Evolutionary conservation across 2,113 vertebrate genomes (phyloP).

Genomic region (Sarotherodon lohbergeri): DNA sequence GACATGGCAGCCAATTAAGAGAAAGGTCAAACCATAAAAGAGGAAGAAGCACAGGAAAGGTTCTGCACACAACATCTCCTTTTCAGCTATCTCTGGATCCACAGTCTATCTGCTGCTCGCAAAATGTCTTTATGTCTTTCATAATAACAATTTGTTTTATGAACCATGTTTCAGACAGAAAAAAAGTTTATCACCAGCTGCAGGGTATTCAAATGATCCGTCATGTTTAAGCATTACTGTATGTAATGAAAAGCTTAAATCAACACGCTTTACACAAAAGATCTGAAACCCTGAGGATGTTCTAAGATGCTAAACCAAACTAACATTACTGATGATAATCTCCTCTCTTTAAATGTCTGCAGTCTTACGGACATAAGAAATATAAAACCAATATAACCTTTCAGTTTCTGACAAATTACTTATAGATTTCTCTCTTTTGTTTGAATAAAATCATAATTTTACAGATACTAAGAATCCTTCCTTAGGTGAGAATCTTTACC

Average conservation of each 20-base stretch:
- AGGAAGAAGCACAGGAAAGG: slow-evolving; percentile 44
- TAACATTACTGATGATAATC: not conserved
- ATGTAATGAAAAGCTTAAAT: slow-evolving; percentile 2
- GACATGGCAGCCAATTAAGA: slow-evolving; percentile 71
- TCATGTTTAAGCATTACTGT: slow-evolving; percentile 1
- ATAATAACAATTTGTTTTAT: slow-evolving; percentile 59
- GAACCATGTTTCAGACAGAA: slow-evolving; percentile 41
- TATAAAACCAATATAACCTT: not conserved
- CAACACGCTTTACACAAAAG: slow-evolving; percentile 8
- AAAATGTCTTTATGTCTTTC: slow-evolving; percentile 52
- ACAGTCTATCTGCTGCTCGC: slow-evolving; percentile 17
- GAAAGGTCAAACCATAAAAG: slow-evolving; percentile 72
- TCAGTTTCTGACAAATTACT: not conserved
- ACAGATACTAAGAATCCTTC: not conserved
- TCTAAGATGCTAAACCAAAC: not conserved
- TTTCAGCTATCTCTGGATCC: slow-evolving; percentile 36
- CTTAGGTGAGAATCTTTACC: not conserved
- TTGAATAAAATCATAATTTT: not conserved
- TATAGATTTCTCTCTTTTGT: not conserved
- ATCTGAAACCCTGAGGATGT: not conserved
- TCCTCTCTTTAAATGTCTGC: not conserved
- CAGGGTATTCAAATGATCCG: not conserved
- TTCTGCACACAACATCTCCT: slow-evolving; percentile 30
- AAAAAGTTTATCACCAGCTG: slow-evolving; percentile 33
- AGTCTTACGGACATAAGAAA: not conserved